Conservation (phyloP, 2,888 invertebrate species). For the Ormyrus nitidulus region DNA sequence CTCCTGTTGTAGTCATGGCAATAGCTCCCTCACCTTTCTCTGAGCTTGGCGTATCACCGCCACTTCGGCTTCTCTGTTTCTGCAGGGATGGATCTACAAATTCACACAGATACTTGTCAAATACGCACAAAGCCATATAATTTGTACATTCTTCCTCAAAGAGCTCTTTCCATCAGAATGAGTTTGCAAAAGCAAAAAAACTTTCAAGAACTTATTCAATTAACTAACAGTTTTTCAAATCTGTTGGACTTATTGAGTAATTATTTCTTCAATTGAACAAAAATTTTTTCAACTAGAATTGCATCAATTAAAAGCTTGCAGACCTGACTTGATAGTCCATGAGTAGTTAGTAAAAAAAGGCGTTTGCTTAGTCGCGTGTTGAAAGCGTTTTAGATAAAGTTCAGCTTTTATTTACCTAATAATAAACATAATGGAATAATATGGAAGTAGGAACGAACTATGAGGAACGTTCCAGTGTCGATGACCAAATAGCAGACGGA, state of each 20-base stretch:
- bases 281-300: too few relatives aligned
- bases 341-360: too few relatives aligned
- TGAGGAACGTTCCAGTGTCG: not conserved
- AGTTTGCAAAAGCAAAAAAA: too few relatives aligned
- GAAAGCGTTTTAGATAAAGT: not conserved
- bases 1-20: slow-evolving; percentile 75
- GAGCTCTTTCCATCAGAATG: too few relatives aligned
- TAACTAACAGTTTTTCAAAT: too few relatives aligned
- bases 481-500: slow-evolving; percentile 37
- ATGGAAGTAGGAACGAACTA: not conserved
- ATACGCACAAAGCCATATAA: not conserved
- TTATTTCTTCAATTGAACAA: too few relatives aligned
- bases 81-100: slow-evolving; percentile 69
- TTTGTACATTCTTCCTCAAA: too few relatives aligned
- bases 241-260: too few relatives aligned
- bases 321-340: too few relatives aligned
- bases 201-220: too few relatives aligned
- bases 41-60: slow-evolving; percentile 67
- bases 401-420: slow-evolving; percentile 14
- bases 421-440: not conserved
- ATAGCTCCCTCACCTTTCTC: slow-evolving; percentile 72
- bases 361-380: too few relatives aligned
- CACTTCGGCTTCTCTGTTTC: slow-evolving; percentile 66
- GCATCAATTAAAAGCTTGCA: too few relatives aligned
- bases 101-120: slow-evolving; percentile 56